phyloP scores from a whole-genome alignment of 2,113 vertebrate genomes.

The Erinaceus europaeus region DNA sequence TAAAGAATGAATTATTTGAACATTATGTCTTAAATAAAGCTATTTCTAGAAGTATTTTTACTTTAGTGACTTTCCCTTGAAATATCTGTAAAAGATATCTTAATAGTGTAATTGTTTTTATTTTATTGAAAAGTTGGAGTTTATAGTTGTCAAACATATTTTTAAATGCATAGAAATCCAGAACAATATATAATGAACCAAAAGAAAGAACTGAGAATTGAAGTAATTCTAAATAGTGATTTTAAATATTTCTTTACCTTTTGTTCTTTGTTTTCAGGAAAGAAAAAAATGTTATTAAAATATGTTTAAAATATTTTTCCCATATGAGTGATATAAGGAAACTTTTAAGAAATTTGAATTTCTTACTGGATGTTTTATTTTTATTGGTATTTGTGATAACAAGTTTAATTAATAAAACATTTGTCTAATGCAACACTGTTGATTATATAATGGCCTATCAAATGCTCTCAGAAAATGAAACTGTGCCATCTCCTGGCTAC shows the following conservation, averaged over 20 bases:
- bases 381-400: slow-evolving; percentile 5
- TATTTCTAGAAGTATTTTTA: slow-evolving; percentile 44
- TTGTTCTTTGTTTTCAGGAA: neutral
- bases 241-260: neutral
- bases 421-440: neutral
- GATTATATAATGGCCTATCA: neutral
- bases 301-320: slow-evolving; percentile 37
- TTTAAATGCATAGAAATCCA: neutral
- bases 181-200: neutral
- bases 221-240: slow-evolving; percentile 8
- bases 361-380: neutral
- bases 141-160: slow-evolving; percentile 20
- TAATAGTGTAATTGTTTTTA: slow-evolving; percentile 50
- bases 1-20: slow-evolving; percentile 46
- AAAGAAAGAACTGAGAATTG: slow-evolving; percentile 32
- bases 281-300: neutral
- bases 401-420: neutral
- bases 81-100: slow-evolving; percentile 37
- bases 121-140: slow-evolving; percentile 24
- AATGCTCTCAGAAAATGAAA: slow-evolving; percentile 1
- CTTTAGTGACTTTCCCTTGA: slow-evolving; percentile 33
- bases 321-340: slow-evolving; percentile 11
- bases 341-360: neutral
- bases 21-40: slow-evolving; percentile 57
- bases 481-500: slow-evolving; percentile 65